Evolutionary conservation across 2,797 vertebrate genomes (phyloP).

Genomic region (Amblyraja radiata): DNA sequence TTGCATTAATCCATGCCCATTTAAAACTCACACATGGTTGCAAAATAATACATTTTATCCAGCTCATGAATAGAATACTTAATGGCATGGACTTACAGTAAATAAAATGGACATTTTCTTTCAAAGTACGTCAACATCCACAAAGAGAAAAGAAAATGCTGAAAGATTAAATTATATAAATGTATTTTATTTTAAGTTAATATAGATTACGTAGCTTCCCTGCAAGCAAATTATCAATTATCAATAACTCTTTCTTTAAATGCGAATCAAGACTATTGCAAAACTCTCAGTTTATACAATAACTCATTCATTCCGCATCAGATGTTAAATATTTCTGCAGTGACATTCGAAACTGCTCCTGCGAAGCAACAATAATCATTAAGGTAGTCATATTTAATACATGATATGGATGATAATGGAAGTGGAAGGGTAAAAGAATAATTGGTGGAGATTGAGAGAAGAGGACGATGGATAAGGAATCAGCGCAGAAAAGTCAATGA

Average conservation of each 20-base stretch:
- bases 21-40: slow-evolving; percentile 23
- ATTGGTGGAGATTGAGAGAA: not conserved
- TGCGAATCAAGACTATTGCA: not conserved
- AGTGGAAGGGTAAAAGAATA: not conserved
- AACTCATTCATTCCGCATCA: not conserved
- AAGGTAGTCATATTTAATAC: slow-evolving; percentile 13
- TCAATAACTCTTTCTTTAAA: not conserved
- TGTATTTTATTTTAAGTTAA: not conserved
- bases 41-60: not conserved
- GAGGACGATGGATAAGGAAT: not conserved
- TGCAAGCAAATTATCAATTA: not conserved
- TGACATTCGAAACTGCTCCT: not conserved
- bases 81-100: not conserved
- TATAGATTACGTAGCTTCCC: not conserved
- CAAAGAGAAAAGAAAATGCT: not conserved
- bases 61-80: not conserved
- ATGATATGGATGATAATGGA: not conserved
- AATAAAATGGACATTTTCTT: not conserved
- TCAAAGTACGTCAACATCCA: not conserved
- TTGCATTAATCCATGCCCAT: not conserved
- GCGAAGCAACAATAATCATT: not conserved
- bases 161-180: not conserved
- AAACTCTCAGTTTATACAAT: not conserved
- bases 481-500: not conserved
- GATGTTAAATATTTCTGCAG: slow-evolving; percentile 2